These are phyloP conservation scores for Andrena cerasifolii DNA, from an alignment of 1,140 invertebrate genomes.

Conservation along the genomic window DNA sequence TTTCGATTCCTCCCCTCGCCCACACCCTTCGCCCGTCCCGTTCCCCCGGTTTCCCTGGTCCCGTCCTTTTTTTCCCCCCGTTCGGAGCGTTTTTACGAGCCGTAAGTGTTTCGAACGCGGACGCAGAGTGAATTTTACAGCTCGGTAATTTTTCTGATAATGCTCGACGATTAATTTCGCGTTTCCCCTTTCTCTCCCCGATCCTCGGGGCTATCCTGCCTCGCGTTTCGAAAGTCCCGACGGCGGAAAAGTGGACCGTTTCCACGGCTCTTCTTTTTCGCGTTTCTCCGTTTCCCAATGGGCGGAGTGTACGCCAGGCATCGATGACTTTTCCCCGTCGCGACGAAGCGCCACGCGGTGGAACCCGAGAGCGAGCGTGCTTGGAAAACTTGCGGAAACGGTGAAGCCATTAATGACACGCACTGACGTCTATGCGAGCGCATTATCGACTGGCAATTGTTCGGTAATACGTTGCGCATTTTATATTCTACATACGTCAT, in stretches of 20 bases:
- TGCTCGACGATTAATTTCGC: slow-evolving; percentile 54
- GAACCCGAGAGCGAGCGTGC: not conserved
- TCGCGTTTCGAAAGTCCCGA: not conserved
- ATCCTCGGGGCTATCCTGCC: not conserved
- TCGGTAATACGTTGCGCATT: slow-evolving; percentile 69
- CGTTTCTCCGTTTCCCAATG: not conserved
- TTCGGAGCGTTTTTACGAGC: slow-evolving; percentile 56
- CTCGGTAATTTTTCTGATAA: slow-evolving; percentile 62
- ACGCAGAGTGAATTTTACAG: slow-evolving; percentile 59
- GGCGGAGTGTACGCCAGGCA: slow-evolving; percentile 4
- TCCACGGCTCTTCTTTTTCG: not conserved
- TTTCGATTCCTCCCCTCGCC: slow-evolving; percentile 10
- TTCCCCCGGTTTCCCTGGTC: not conserved
- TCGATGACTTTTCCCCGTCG: slow-evolving; percentile 15
- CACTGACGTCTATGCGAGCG: slow-evolving; percentile 58
- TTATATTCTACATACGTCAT: slow-evolving; percentile 69
- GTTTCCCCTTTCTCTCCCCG: not conserved
- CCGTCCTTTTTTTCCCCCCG: slow-evolving; percentile 26
- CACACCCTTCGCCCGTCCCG: no score
- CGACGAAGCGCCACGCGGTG: not conserved
- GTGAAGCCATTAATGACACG: slow-evolving; percentile 61
- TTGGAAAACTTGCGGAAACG: slow-evolving; percentile 36
- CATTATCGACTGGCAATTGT: slow-evolving; percentile 64
- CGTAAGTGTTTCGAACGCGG: slow-evolving; percentile 57
- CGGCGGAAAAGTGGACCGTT: not conserved